These are phyloP conservation scores for Eulemur coronatus DNA, from an alignment of 2,797 vertebrate genomes.

Conservation along the genomic window DNA sequence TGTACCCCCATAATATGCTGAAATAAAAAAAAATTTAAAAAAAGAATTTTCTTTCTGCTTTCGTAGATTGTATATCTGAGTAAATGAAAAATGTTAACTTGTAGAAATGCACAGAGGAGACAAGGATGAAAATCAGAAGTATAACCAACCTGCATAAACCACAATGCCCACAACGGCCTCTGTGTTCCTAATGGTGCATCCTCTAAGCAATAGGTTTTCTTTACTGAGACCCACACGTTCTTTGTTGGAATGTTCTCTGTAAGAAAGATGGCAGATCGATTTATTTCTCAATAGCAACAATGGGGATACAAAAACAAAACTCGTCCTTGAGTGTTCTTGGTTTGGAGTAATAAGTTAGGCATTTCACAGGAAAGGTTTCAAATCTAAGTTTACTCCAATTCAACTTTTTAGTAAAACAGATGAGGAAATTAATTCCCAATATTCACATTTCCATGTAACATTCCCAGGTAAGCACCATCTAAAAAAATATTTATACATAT, in stretches of 20 bases:
- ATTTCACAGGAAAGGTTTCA: not conserved
- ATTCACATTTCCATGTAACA: not conserved
- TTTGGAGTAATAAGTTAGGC: not conserved
- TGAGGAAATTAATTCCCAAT: not conserved
- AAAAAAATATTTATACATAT: no score
- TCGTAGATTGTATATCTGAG: not conserved
- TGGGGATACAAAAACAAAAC: not conserved
- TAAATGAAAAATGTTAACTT: not conserved
- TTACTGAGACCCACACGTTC: conserved; percentile 91
- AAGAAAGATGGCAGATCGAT: conserved; percentile 29
- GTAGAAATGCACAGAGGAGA: not conserved
- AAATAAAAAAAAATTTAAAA: no score
- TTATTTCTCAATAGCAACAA: conserved; percentile 10
- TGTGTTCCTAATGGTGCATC: conserved; percentile 95
- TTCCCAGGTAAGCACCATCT: not conserved
- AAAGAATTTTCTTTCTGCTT: not conserved
- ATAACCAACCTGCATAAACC: conserved; percentile 93
- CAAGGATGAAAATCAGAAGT: not conserved
- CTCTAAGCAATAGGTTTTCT: conserved; percentile 94
- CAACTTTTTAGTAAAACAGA: not conserved
- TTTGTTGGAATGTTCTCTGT: conserved; percentile 90
- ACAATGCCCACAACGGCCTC: conserved; percentile 95
- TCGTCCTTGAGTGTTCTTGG: not conserved
- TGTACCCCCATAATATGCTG: no score
- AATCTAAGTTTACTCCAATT: not conserved